A percentile compares a stretch with the other conserved stretches of the same genome.
Conservation (phyloP, 2,888 invertebrate genomes). For the Quadroppia sp. region DNA sequence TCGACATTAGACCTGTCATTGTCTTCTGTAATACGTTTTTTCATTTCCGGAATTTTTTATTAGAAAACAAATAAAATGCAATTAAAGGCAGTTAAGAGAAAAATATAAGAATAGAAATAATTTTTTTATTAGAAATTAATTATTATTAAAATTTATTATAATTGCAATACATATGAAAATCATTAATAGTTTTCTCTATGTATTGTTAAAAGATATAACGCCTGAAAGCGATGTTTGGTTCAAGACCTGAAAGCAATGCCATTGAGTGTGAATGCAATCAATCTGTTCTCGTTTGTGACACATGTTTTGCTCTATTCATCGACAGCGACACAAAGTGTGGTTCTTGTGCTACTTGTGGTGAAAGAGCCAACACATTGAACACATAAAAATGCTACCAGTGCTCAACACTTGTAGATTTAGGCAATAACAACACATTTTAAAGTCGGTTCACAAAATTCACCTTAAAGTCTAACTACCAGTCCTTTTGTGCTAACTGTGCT, state of each 20-base stretch:
- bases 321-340: background rate
- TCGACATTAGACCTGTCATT: background rate
- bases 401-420: constrained; percentile 29
- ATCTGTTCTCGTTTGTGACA: constrained; percentile 25
- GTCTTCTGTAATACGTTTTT: no score
- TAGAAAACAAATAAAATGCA: no score
- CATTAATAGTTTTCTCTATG: no score
- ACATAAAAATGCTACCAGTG: background rate
- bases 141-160: no score
- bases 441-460: background rate
- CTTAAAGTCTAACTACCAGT: constrained; percentile 16
- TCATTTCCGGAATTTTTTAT: no score
- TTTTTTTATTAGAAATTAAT: no score
- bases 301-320: constrained; percentile 23
- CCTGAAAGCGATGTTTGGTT: constrained; percentile 11
- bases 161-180: no score
- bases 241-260: background rate
- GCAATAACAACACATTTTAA: constrained; percentile 11
- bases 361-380: background rate
- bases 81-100: no score
- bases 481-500: no score
- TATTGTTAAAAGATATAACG: no score
- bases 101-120: no score
- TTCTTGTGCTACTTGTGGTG: background rate
- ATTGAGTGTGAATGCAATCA: background rate